Evolutionary conservation across 2,797 vertebrate genomes (phyloP), one percentile per base, ranked within the genome.

Genomic region (Siniperca obscura): DNA sequence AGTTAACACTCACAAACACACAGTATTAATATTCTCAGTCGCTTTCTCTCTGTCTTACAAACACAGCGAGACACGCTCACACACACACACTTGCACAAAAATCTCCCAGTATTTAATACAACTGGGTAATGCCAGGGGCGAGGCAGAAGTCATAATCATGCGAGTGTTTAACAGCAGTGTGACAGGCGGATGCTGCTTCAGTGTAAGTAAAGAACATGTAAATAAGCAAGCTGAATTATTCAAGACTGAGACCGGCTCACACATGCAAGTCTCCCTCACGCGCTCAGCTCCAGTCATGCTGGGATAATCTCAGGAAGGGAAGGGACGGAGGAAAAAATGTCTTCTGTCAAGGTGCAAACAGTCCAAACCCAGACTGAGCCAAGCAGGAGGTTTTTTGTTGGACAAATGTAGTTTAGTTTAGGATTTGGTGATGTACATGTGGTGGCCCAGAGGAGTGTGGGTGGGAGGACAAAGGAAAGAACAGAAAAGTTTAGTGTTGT

Each of bases 171-270:
- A 90, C 90, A 91, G 90, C 91, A 70, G 86, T 78, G 86, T 91
- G 91, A 92, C 90, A 92, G 90, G 82, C 87, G 56, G 81, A 86
- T 89, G 90, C 89, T 87, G 91, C 90, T 90, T 90, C 88, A 81
- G 76, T 90, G 92, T 91, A 93, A 93, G 88, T 91, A 92, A 91
- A 90, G 87, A 85, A 88, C 84, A 89, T 93, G 91, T 90, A 90
- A 93, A 93, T 92, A 90, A 89, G 86, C 78, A 72, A 78, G 80
- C 62, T 85, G 88, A 93, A 92, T 94, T 86, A 94, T 93, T 92
- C 88, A 91, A 81, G 71, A 64, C 38, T 14, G 78, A 69, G 76
- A 69, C 76, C 48, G 56, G 82, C 87, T 89, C 83, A 27, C 85
- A 84, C 85, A 69, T 21, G 77, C 85, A 68, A 78, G 74, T 72